These are phyloP conservation scores for Zonotrichia albicollis DNA, from an alignment of 2,797 vertebrate species.

Conservation along the genomic window DNA sequence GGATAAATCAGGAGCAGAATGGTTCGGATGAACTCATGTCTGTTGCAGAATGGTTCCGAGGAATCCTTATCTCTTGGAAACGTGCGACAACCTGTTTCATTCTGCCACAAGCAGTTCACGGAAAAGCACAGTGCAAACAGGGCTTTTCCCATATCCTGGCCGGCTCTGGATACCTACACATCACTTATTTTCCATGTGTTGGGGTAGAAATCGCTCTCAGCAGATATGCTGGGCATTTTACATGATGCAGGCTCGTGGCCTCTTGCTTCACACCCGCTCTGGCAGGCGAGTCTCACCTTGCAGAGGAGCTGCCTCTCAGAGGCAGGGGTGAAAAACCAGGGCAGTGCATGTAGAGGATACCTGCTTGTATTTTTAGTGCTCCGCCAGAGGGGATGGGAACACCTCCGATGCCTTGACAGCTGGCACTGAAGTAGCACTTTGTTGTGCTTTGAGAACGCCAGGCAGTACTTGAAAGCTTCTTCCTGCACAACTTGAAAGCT, in stretches of 20 bases:
- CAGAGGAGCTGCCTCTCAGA: not conserved
- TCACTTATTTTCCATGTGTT: not conserved
- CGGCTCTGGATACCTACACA: fast-evolving
- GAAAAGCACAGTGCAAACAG: not conserved
- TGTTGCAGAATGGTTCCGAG: not conserved
- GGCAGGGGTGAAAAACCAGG: not conserved
- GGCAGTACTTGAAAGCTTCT: not conserved
- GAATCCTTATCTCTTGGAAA: not conserved
- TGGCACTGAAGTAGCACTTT: not conserved
- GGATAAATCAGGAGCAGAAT: not conserved
- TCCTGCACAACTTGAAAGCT: not conserved
- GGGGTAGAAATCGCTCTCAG: not conserved
- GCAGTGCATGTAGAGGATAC: not conserved
- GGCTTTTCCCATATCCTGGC: fast-evolving
- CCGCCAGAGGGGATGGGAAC: not conserved
- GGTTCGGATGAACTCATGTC: not conserved
- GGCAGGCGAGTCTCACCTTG: not conserved
- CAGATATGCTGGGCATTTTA: not conserved
- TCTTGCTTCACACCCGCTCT: not conserved
- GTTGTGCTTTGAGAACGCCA: not conserved
- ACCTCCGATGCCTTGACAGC: not conserved
- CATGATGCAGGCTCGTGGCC: fast-evolving
- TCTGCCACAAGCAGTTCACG: not conserved
- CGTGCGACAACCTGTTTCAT: not conserved
- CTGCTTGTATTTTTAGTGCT: not conserved